Evolutionary conservation across 2,888 invertebrate species (phyloP), one percentile per base, ranked within the genome.

Genomic region (Mylabris sibirica): DNA sequence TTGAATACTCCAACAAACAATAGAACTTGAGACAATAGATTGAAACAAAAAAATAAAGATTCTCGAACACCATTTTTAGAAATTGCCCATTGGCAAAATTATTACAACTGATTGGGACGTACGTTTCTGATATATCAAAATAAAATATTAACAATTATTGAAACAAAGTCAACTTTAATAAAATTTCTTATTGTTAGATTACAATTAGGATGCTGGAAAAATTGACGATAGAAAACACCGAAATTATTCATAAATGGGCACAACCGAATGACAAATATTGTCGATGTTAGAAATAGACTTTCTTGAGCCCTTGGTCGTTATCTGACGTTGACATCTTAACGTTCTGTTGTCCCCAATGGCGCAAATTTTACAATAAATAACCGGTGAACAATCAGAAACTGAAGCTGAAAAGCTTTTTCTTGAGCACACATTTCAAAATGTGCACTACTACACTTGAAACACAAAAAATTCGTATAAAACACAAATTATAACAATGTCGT

Each of bases 271-370:
- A 14, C 53, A 63, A 67, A 67, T 30, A 59, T 38, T 68, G 71
- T 71, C 71, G 64, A 63, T 57, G 68, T 68, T 61, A 71, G 71
- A 68, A 71, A 71, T 66, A 72, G 76, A 76, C 75, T 76, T 72
- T 76, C 59, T 70, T 77, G 79, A 79, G 79, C 79, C 79, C 79
- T 79, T 77, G 74, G 77, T 76, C 75, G 60, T 70, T 74, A 70
- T 71, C 72, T 68, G 65, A 62, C 65, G 71, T 71, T 68, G 76
- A 72, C 69, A 71, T 70, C 71, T 75, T 61, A 61, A 57, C 68
- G 62, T 68, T 62, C 61, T 72, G 63, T 61, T 73, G 68, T 74
- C 35, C 70, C 67, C 65, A 60, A 17, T 17, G n/a, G 60, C 61
- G 63, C 44, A 20, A 14, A 41, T 30, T 20, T 24, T 57, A 30